These are phyloP conservation scores for Pedionomus torquatus DNA, from an alignment of 2,113 vertebrate species.

Conservation along the genomic window DNA sequence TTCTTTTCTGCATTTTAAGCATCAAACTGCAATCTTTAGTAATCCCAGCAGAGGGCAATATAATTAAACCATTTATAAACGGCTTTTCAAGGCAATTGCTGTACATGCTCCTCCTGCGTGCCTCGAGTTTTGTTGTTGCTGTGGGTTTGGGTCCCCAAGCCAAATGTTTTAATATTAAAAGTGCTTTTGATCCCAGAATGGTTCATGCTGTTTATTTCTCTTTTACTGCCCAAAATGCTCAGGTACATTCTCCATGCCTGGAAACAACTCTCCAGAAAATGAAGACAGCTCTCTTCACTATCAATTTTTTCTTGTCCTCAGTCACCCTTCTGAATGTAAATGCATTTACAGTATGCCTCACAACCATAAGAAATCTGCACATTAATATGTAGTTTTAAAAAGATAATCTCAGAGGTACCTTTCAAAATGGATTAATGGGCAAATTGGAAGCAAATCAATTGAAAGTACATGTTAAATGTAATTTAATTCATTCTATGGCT, in stretches of 20 bases:
- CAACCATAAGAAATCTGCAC: neutral
- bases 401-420: neutral
- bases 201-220: neutral
- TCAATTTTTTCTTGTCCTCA: neutral
- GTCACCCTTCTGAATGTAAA: neutral
- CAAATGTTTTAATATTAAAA: neutral
- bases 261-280: neutral
- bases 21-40: neutral
- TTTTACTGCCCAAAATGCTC: neutral
- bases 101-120: neutral
- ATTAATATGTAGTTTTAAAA: neutral
- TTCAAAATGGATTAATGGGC: neutral
- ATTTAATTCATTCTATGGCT: neutral
- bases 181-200: neutral
- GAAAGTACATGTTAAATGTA: neutral
- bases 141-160: neutral
- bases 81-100: neutral
- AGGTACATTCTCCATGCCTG: neutral
- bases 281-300: neutral
- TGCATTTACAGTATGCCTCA: neutral
- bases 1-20: neutral
- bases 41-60: conserved; percentile 58
- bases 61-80: neutral
- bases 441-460: conserved; percentile 11
- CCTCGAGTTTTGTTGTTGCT: neutral